These are phyloP conservation scores for Hydrotaea diabolus DNA, from an alignment of 2,888 invertebrate species.

Conservation along the genomic window DNA sequence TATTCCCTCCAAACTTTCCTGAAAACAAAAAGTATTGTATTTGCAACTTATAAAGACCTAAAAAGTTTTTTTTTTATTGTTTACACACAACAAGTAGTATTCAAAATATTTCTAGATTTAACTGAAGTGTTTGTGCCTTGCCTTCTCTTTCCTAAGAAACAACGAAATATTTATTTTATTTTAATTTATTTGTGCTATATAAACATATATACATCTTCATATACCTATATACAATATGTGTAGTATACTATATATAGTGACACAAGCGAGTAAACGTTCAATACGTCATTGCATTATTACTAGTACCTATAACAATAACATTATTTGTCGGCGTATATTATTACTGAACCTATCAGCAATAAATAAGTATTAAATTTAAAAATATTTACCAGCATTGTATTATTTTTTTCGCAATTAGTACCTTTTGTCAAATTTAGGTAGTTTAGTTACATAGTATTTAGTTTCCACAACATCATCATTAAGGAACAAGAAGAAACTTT, in stretches of 20 bases:
- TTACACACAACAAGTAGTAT: conserved; percentile 11
- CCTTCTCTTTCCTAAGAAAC: conserved; percentile 50
- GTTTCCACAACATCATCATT: no score
- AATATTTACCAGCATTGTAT: conserved; percentile 19
- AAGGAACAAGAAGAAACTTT: no score
- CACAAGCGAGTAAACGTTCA: neutral
- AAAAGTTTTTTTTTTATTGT: neutral
- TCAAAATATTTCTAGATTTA: conserved; percentile 31
- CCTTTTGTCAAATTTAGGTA: neutral
- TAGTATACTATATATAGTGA: conserved; percentile 19
- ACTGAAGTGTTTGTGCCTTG: conserved; percentile 31
- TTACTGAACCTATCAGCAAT: conserved; percentile 40
- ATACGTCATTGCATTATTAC: neutral
- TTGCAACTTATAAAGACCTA: conserved; percentile 12
- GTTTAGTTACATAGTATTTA: no score
- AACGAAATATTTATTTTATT: conserved; percentile 54
- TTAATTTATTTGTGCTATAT: conserved; percentile 25
- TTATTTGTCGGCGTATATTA: conserved; percentile 61
- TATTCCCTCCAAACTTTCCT: neutral
- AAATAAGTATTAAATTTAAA: conserved; percentile 62
- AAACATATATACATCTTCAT: neutral
- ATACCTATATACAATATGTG: conserved; percentile 13
- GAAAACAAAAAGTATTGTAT: conserved; percentile 12
- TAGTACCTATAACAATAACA: conserved; percentile 5
- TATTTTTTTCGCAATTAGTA: conserved; percentile 34